phyloP scores from a whole-genome alignment of 2,113 vertebrate genomes.

The Centrocercus urophasianus region DNA sequence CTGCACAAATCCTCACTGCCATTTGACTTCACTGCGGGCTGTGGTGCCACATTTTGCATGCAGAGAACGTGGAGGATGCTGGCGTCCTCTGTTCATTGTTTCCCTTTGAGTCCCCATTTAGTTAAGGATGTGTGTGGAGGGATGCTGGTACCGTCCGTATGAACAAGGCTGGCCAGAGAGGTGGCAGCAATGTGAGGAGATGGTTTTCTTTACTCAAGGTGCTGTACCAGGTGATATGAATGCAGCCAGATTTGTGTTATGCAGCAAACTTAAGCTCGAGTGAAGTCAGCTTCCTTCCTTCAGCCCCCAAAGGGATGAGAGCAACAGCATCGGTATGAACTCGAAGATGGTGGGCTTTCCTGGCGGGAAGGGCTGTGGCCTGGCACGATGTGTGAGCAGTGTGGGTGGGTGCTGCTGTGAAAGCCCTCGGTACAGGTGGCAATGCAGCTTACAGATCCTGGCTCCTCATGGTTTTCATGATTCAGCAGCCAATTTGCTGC shows the following conservation, averaged over 20 bases:
- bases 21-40: slow-evolving; percentile 27
- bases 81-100: slow-evolving; percentile 21
- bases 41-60: background rate
- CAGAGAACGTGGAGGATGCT: background rate
- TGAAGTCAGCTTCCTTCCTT: background rate
- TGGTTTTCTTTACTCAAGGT: background rate
- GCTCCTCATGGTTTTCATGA: background rate
- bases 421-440: too few species aligned
- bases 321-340: background rate
- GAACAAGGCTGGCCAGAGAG: background rate
- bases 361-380: background rate
- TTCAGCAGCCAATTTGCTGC: background rate
- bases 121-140: background rate
- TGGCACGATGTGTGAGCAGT: background rate
- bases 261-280: background rate
- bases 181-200: background rate
- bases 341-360: background rate
- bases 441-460: too few species aligned
- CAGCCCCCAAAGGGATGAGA: background rate
- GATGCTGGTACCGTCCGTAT: background rate
- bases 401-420: background rate
- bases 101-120: background rate
- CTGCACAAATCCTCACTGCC: slow-evolving; percentile 44
- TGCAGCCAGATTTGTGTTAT: background rate
- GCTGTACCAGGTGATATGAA: background rate